These are phyloP conservation scores for Dicyrtomina minuta DNA, from an alignment of 2,888 invertebrate species.

Conservation along the genomic window DNA sequence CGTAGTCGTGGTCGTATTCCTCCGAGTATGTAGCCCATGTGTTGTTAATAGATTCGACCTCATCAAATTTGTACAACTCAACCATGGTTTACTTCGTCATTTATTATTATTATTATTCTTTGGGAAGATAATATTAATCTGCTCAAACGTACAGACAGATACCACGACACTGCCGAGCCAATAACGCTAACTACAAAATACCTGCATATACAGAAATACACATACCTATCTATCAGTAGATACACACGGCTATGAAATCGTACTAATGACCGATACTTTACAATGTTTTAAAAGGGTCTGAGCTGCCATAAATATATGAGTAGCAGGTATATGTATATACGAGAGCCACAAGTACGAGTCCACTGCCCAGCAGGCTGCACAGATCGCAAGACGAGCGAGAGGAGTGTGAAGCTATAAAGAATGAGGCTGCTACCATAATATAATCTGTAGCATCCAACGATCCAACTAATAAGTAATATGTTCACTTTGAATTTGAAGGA, in stretches of 20 bases:
- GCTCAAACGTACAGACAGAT: neutral
- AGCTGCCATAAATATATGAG: too few relatives aligned
- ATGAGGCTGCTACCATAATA: neutral
- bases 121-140: conserved; percentile 30
- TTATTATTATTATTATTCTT: conserved; percentile 35
- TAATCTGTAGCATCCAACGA: too few relatives aligned
- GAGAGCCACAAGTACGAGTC: too few relatives aligned
- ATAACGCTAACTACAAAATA: too few relatives aligned
- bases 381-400: too few relatives aligned
- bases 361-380: too few relatives aligned
- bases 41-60: conserved; percentile 37
- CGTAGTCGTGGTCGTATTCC: neutral
- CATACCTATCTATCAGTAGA: too few relatives aligned
- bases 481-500: neutral
- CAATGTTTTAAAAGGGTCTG: conserved; percentile 1
- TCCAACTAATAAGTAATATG: neutral
- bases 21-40: neutral
- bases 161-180: too few relatives aligned
- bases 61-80: conserved; percentile 35
- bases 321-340: too few relatives aligned
- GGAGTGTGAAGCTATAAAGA: too few relatives aligned
- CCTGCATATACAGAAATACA: too few relatives aligned
- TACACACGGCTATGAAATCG: too few relatives aligned
- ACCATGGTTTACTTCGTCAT: conserved; percentile 31
- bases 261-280: conserved; percentile 6